Conservation (phyloP, 2,888 invertebrate species). For the Latrodectus hesperus region DNA sequence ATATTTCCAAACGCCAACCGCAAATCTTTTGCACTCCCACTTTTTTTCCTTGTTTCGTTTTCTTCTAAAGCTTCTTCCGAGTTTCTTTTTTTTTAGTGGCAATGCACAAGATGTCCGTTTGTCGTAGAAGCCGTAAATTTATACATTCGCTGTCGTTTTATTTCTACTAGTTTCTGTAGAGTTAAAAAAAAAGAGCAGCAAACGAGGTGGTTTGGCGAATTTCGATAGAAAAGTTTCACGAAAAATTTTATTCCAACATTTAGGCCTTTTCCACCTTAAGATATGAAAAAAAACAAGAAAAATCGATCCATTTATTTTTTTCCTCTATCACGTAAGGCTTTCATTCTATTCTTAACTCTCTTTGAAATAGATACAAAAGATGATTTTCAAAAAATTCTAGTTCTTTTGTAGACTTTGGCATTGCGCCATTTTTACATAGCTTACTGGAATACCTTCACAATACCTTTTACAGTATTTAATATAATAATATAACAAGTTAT, state of each 20-base stretch:
- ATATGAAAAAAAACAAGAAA: not conserved
- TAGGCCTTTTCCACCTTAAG: not conserved
- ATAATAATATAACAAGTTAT: no score
- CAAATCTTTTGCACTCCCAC: constrained; percentile 31
- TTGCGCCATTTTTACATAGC: not conserved
- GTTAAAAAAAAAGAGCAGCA: not conserved
- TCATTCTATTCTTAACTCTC: constrained; percentile 1
- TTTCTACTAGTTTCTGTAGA: constrained; percentile 21
- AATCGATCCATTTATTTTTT: not conserved
- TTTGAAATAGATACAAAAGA: not conserved
- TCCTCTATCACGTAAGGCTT: not conserved
- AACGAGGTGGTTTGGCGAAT: constrained; percentile 34
- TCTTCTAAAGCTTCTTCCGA: constrained; percentile 9
- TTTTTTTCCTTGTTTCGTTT: constrained; percentile 19
- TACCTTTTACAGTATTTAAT: no score
- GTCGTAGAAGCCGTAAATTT: constrained; percentile 41
- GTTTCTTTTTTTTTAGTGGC: constrained; percentile 5
- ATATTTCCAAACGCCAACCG: constrained; percentile 57
- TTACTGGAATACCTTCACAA: no score
- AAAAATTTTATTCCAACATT: constrained; percentile 34
- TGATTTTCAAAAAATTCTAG: no score
- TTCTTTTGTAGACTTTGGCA: not conserved
- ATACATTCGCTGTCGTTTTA: constrained; percentile 48
- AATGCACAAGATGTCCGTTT: constrained; percentile 40
- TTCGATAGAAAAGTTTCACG: constrained; percentile 35